Conservation (phyloP, 2,797 vertebrate genomes). For the Enteromius argenteus region DNA sequence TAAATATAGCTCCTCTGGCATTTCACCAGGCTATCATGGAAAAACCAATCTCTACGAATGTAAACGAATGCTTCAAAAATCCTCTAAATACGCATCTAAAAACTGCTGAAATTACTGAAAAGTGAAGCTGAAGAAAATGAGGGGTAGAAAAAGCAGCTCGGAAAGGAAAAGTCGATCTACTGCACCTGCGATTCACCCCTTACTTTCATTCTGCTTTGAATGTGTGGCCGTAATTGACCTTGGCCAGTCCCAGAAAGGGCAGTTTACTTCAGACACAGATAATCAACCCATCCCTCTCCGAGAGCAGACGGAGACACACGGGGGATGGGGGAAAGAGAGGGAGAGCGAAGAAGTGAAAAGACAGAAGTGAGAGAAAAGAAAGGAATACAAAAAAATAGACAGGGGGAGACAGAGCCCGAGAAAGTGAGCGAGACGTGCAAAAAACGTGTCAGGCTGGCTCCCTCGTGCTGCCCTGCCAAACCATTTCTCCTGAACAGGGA, state of each 20-base stretch:
- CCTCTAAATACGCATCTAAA: conserved; percentile 2
- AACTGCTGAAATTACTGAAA: conserved; percentile 12
- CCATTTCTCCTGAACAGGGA: conserved; percentile 62
- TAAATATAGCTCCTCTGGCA: conserved; percentile 13
- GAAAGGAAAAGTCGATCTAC: conserved; percentile 64
- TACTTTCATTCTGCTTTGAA: conserved; percentile 73
- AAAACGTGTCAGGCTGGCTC: conserved; percentile 7
- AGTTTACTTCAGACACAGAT: conserved; percentile 73
- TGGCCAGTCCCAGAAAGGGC: conserved; percentile 73
- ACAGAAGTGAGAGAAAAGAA: conserved; percentile 23
- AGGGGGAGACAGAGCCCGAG: conserved; percentile 59
- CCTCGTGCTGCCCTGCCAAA: conserved; percentile 71
- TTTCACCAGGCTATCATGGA: not conserved
- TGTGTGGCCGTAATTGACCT: conserved; percentile 80
- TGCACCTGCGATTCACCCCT: conserved; percentile 63
- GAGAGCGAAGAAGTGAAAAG: conserved; percentile 1
- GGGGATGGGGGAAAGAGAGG: conserved; percentile 3
- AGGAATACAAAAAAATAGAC: conserved; percentile 52
- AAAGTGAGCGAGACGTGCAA: conserved; percentile 51
- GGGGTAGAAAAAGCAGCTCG: conserved; percentile 65
- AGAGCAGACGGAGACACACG: conserved; percentile 29
- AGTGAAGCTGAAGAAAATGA: conserved; percentile 42
- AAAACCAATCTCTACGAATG: not conserved
- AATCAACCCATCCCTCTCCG: conserved; percentile 70
- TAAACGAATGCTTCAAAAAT: not conserved